Base-by-base conservation (phyloP, 2,113 vertebrate species). In the Aleadryas rufinucha region DNA sequence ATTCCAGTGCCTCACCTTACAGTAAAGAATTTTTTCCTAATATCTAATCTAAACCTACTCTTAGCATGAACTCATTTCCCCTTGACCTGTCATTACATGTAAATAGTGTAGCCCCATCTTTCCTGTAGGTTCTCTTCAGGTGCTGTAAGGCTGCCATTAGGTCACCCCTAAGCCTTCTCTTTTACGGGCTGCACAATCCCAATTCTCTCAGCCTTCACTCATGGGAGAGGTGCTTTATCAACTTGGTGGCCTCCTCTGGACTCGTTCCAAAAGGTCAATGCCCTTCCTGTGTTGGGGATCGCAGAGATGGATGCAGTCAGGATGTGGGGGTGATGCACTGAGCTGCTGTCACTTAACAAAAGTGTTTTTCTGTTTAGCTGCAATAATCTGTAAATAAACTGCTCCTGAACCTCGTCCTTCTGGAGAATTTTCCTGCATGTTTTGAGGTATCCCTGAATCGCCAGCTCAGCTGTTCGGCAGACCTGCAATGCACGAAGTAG, bases 381-480 rank as follows among this genome's bases (percentile, higher is more conserved):
- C 28, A 10, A 3, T 54, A 53, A 84, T 19, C 2, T 28, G 21
- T 77, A 30, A 81, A 65, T 61, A 77, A 84, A 39, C 16, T 57
- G n/a, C 17, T 52, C 14, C n/a, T 1, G 13, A 31, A 5, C 60
- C 6, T 27, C 4, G 0, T 21, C 2, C 18, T 56, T 64, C 24
- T 52, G 28, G 49, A 27, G 76, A 49, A 1, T n/a, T 86, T 79
- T 92, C 24, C 22, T 60, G 65, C 9, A 0, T 60, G 47, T 82
- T 66, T 68, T 13, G 44, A 50, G 33, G 15, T 50, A 3, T 4
- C 16, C 28, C 15, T 19, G 35, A 41, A 26, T 30, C 3, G 18
- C 21, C 21, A 18, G 66, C 76, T 50, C 41, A 44, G 71, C 74
- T 70, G 42, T 56, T 57, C 0, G 1, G 28, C 75, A 53, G 49